phyloP scores from a whole-genome alignment of 2,888 invertebrate genomes.

The Operophtera brumata region DNA sequence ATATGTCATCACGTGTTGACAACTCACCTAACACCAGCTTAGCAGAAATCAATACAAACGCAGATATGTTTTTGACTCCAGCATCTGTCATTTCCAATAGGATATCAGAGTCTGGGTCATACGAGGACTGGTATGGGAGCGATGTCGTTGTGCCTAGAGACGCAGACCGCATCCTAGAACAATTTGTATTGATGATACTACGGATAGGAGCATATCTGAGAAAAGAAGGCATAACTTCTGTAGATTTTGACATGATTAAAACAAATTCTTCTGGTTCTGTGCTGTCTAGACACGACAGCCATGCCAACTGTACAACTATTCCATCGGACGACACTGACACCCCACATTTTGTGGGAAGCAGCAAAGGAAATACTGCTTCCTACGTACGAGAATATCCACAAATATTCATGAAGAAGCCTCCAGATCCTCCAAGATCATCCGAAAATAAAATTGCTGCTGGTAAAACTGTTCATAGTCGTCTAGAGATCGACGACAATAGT shows the following conservation, averaged over 20 bases:
- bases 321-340: constrained; percentile 54
- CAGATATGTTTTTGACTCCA: constrained; percentile 36
- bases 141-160: constrained; percentile 64
- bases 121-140: constrained; percentile 63
- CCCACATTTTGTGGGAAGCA: constrained; percentile 54
- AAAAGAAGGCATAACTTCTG: constrained; percentile 42
- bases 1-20: constrained; percentile 28
- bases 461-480: constrained; percentile 27
- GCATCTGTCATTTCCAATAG: constrained; percentile 42
- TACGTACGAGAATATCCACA: constrained; percentile 68
- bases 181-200: constrained; percentile 67
- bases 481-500: constrained; percentile 23
- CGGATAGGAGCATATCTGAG: constrained; percentile 57
- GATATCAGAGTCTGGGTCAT: constrained; percentile 50
- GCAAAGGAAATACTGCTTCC: constrained; percentile 53
- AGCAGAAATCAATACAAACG: constrained; percentile 40
- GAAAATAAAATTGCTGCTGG: constrained; percentile 23
- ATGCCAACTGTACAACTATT: constrained; percentile 39
- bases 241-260: constrained; percentile 36
- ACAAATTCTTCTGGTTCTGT: constrained; percentile 27
- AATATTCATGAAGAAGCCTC: constrained; percentile 64
- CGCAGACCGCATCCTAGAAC: constrained; percentile 69
- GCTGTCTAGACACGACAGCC: constrained; percentile 27
- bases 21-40: constrained; percentile 38
- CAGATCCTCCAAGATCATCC: constrained; percentile 38